Evolutionary conservation across 1,140 invertebrate genomes (phyloP).

Genomic region (Brachionus sp.): DNA sequence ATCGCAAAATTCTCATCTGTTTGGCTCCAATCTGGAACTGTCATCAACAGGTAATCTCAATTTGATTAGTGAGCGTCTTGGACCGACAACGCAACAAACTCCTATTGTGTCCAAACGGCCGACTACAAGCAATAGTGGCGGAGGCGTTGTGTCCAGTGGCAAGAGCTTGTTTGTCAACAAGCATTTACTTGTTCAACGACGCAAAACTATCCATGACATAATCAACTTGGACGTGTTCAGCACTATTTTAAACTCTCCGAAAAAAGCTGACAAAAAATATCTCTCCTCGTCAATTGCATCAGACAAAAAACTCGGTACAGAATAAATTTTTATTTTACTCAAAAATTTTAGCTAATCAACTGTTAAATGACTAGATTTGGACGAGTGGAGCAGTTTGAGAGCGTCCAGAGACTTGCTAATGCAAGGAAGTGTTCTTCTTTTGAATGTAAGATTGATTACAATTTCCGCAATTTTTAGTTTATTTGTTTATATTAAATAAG

Average conservation of each 20-base stretch:
- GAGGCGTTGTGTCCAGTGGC: neutral
- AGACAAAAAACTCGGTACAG: neutral
- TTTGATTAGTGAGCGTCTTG: neutral
- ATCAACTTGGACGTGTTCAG: constrained; percentile 11
- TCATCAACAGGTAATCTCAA: neutral
- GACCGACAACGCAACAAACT: neutral
- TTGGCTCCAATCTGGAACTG: constrained; percentile 6
- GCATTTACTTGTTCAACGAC: constrained; percentile 14
- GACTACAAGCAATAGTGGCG: neutral
- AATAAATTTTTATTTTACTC: neutral
- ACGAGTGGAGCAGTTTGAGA: neutral
- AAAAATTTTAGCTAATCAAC: no score
- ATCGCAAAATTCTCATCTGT: neutral
- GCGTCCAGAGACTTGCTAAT: neutral
- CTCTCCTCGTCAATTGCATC: neutral
- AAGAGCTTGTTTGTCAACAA: constrained; percentile 26
- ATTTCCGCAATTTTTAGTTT: neutral
- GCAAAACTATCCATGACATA: constrained; percentile 41
- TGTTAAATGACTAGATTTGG: neutral
- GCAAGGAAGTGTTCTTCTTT: constrained; percentile 14
- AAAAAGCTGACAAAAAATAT: neutral
- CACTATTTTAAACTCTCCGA: neutral
- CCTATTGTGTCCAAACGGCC: neutral
- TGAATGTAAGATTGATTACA: constrained; percentile 13
- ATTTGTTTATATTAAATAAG: neutral